A percentile compares a stretch with the other conserved stretches of the same genome.
Evolutionary conservation across 2,113 vertebrate species (phyloP).

Genomic region (Calypte anna): DNA sequence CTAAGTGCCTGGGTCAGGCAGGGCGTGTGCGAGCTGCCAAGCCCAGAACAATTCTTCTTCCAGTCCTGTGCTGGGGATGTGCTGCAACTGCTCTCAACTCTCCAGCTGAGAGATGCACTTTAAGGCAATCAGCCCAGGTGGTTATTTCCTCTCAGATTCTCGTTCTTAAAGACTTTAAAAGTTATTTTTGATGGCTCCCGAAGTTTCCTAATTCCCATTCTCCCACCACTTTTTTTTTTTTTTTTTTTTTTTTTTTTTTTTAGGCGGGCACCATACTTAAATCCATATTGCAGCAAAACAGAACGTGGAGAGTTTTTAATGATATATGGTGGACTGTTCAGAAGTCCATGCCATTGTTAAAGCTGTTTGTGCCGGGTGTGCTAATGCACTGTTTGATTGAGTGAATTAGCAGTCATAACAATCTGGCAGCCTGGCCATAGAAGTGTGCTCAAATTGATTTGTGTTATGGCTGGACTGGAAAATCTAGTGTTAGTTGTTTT

Average conservation of each 20-base stretch:
- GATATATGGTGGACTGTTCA: slow-evolving; percentile 66
- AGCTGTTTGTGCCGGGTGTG: slow-evolving; percentile 76
- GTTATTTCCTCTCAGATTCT: slow-evolving; percentile 27
- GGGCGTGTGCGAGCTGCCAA: slow-evolving; percentile 33
- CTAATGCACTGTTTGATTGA: slow-evolving; percentile 83
- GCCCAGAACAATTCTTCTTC: slow-evolving; percentile 39
- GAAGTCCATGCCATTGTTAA: slow-evolving; percentile 71
- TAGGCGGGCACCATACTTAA: slow-evolving; percentile 7
- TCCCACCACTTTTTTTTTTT: not conserved
- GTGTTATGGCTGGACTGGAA: slow-evolving; percentile 83
- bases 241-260: not conserved
- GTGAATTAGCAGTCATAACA: slow-evolving; percentile 85
- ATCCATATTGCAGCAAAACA: not conserved
- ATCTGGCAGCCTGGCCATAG: slow-evolving; percentile 81
- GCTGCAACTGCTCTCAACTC: slow-evolving; percentile 58
- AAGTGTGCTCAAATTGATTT: slow-evolving; percentile 81
- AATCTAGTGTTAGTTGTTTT: slow-evolving; percentile 82
- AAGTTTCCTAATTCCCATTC: slow-evolving; percentile 39
- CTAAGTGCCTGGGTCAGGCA: not conserved
- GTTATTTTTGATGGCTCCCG: slow-evolving; percentile 47
- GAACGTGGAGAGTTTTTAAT: slow-evolving; percentile 45
- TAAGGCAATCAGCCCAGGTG: slow-evolving; percentile 20
- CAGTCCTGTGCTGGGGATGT: slow-evolving; percentile 39
- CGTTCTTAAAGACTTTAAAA: slow-evolving; percentile 52
- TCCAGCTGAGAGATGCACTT: slow-evolving; percentile 35